These are phyloP conservation scores for Asteroscopus sphinx DNA, from an alignment of 2,888 invertebrate genomes.

Conservation along the genomic window DNA sequence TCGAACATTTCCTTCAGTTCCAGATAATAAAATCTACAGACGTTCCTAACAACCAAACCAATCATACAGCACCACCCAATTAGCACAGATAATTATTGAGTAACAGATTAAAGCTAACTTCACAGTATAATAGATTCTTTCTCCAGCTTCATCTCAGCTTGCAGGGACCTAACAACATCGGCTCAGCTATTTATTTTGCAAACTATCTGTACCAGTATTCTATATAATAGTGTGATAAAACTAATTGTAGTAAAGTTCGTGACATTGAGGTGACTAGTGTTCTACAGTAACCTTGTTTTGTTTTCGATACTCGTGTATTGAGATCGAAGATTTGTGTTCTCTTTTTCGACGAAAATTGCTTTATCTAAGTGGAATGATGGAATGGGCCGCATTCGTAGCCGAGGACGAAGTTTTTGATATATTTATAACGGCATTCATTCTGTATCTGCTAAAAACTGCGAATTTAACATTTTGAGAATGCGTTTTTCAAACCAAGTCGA, in stretches of 20 bases:
- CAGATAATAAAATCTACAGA: not conserved
- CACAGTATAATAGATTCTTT: not conserved
- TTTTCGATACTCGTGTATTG: not conserved
- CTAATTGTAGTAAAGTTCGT: not conserved
- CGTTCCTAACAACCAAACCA: no score
- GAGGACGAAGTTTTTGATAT: not conserved
- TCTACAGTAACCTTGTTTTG: not conserved
- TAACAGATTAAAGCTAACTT: not conserved
- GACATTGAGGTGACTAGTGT: not conserved
- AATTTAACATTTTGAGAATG: no score
- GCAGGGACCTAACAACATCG: not conserved
- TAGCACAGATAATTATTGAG: not conserved
- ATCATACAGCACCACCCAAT: no score
- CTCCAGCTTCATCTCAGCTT: not conserved
- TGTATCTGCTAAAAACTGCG: no score
- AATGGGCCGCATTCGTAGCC: not conserved
- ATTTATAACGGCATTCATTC: not conserved
- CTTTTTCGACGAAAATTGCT: slow-evolving; percentile 5
- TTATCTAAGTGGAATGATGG: not conserved
- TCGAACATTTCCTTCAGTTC: not conserved
- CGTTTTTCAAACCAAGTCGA: no score
- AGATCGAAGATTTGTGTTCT: not conserved
- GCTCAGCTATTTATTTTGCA: not conserved
- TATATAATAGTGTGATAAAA: not conserved
- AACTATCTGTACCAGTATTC: not conserved